Percentiles rank a stretch among this genome's conserved stretches.
Conservation (phyloP, 2,797 vertebrate genomes). For the Leuciscus waleckii region DNA sequence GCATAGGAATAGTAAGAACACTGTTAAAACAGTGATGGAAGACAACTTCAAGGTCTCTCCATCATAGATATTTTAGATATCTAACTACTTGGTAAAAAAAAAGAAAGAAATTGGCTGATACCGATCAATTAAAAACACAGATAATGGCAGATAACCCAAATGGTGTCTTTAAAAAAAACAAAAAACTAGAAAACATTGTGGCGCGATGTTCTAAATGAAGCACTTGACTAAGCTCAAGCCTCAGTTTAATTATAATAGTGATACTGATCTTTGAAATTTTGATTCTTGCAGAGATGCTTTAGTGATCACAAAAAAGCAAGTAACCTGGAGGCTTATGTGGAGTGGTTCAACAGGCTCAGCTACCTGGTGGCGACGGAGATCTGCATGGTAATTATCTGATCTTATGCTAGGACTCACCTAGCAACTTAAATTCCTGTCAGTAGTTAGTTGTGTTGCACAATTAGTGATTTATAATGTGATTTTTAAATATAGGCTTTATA, state of each 20-base stretch:
- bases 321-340: constrained; percentile 92
- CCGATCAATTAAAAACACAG: neutral
- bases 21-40: neutral
- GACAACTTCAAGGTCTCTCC: neutral
- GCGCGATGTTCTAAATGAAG: neutral
- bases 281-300: constrained; percentile 81
- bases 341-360: constrained; percentile 97
- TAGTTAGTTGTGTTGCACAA: neutral
- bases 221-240: neutral
- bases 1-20: neutral
- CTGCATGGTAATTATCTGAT: constrained; percentile 85
- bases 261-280: constrained; percentile 22
- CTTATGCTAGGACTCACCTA: neutral
- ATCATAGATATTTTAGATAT: neutral
- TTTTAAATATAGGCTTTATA: neutral
- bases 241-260: neutral
- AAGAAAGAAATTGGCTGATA: too few relatives aligned
- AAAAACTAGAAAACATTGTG: neutral
- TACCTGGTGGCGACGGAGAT: constrained; percentile 96
- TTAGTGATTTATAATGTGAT: constrained; percentile 13
- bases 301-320: constrained; percentile 86
- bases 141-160: neutral
- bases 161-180: neutral
- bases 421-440: constrained; percentile 24
- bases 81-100: neutral